Base-by-base conservation (phyloP, 2,113 vertebrate species). In the Leucopternis melanops region DNA sequence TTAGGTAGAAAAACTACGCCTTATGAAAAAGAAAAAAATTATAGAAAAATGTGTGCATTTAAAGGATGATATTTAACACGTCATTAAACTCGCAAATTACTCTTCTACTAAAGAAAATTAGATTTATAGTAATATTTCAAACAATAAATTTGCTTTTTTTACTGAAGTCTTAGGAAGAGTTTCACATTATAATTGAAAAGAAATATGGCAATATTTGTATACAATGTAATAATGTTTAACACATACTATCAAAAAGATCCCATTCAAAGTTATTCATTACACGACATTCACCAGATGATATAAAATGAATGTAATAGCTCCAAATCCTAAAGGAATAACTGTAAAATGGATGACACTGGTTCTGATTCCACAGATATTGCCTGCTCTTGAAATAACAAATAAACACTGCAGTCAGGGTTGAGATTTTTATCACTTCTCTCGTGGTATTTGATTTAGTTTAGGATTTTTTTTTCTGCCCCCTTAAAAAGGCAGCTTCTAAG, bases 11-110 rank as follows among this genome's bases (percentile, higher is more conserved):
- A 88, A 81, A 32, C 1, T 58, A 3, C 5, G 5, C 6, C 10
- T 75, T 62, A 45, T 19, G 16, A 44, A 81, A 82, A 89, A 44
- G 4, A 69, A 58, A 81, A 3, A 79, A 58, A 38, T 6, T 42
- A 16, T 12, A 42, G 12, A 31, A 85, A 85, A 81, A 34, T 26
- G 0, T 6, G 0, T 9, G 1, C 5, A 6, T 40, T 59, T 77
- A 52, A 93, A 83, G 11, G 10, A 55, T 3, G 3, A 0, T 38
- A 38, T 54, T 67, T 86, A 72, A 65, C 31, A 65, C 11, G 7
- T n/a, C 63, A 19, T 81, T 89, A 32, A 17, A 65, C 6, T 75
- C 66, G 11, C 7, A 58, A 18, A 15, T 81, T 73, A 29, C 2
- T 45, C 6, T 45, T 79, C 29, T 47, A 58, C 12, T 82, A 49